A percentile compares a stretch with the other conserved stretches of the same genome.
phyloP scores from a whole-genome alignment of 1,140 invertebrate genomes.

The Lutraria rhynchaena region DNA sequence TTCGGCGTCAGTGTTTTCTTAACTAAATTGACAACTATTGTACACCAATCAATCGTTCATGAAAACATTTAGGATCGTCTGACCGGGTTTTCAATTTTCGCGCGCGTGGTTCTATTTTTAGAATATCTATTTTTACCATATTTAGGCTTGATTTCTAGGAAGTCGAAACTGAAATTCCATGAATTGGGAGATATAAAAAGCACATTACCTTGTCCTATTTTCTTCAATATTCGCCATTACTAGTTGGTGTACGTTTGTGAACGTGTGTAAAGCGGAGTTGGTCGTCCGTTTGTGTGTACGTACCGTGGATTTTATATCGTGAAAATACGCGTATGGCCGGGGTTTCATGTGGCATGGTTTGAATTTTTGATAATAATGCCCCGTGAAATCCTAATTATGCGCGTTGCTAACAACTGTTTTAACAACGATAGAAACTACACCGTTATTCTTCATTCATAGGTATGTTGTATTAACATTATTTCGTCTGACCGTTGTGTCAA shows the following conservation, averaged over 20 bases:
- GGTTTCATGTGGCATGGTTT: conserved; percentile 48
- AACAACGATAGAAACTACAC: too few relatives aligned
- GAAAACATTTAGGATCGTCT: too few relatives aligned
- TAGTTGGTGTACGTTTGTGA: too few relatives aligned
- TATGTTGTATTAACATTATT: too few relatives aligned
- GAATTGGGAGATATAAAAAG: conserved; percentile 1
- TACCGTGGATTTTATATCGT: background rate
- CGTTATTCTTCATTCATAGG: too few relatives aligned
- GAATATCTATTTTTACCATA: conserved; percentile 31
- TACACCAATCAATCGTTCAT: too few relatives aligned
- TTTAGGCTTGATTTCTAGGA: conserved; percentile 20
- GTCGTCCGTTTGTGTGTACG: conserved; percentile 10
- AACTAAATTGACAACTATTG: too few relatives aligned
- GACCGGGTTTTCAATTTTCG: too few relatives aligned
- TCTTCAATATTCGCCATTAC: too few relatives aligned
- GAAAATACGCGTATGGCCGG: conserved; percentile 14
- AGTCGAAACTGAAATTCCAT: conserved; percentile 25
- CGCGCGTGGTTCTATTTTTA: conserved; percentile 17
- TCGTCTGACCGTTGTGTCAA: too few relatives aligned
- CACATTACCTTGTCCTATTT: background rate
- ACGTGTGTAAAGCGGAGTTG: background rate
- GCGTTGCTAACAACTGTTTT: conserved; percentile 5
- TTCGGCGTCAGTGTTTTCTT: too few relatives aligned
- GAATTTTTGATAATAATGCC: conserved; percentile 45
- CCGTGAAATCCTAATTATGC: conserved; percentile 56